These are phyloP conservation scores for Hecatera dysodea DNA, from an alignment of 2,888 invertebrate genomes.

Conservation along the genomic window DNA sequence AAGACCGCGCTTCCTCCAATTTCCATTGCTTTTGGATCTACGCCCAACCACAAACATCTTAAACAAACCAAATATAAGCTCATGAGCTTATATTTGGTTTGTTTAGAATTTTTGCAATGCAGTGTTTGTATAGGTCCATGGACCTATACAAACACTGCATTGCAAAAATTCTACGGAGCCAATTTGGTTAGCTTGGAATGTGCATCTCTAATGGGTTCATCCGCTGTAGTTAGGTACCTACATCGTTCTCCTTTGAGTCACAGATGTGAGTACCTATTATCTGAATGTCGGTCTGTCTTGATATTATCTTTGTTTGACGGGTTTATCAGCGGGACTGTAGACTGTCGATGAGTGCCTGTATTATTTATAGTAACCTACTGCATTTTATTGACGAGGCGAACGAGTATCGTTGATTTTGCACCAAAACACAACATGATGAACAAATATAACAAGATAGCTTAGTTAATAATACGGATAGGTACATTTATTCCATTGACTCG, in stretches of 20 bases:
- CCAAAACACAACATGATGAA: not conserved
- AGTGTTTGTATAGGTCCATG: too few relatives aligned
- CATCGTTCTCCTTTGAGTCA: constrained; percentile 57
- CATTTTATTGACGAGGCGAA: not conserved
- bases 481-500: too few relatives aligned
- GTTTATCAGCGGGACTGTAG: constrained; percentile 22
- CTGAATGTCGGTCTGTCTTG: constrained; percentile 29
- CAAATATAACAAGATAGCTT: not conserved
- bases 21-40: constrained; percentile 34
- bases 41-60: constrained; percentile 19
- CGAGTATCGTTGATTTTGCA: not conserved
- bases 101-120: too few relatives aligned
- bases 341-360: constrained; percentile 15
- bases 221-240: constrained; percentile 41
- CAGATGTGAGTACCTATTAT: constrained; percentile 26
- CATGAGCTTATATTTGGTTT: too few relatives aligned
- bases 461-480: not conserved
- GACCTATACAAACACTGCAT: not conserved
- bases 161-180: constrained; percentile 14
- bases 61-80: constrained; percentile 6
- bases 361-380: not conserved
- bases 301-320: constrained; percentile 27
- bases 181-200: constrained; percentile 55
- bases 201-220: constrained; percentile 52
- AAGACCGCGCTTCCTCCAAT: constrained; percentile 16